phyloP scores from a whole-genome alignment of 2,797 vertebrate genomes.

The Orientallactaga sibirica region DNA sequence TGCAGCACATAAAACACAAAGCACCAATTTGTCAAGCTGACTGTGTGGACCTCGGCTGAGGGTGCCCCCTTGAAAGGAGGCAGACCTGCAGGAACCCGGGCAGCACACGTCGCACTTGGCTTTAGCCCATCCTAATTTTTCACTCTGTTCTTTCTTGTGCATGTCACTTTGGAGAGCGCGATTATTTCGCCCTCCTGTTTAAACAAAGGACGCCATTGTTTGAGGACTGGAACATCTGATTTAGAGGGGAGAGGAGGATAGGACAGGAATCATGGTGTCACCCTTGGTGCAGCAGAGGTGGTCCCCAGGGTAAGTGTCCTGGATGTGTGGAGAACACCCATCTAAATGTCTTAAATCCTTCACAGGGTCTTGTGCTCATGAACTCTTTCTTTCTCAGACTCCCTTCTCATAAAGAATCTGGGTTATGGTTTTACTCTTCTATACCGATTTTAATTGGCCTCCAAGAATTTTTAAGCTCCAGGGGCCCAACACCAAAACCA shows the following conservation, averaged over 20 bases:
- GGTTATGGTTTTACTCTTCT: not conserved
- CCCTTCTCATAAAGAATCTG: not conserved
- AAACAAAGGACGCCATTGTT: slow-evolving; percentile 76
- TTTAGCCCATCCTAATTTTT: slow-evolving; percentile 54
- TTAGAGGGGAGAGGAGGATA: not conserved
- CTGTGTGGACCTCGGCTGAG: slow-evolving; percentile 1
- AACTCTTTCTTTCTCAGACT: not conserved
- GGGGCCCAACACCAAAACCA: not conserved
- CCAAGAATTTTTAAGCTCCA: slow-evolving; percentile 41
- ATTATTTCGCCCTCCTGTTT: slow-evolving; percentile 50
- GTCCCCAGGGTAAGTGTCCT: not conserved
- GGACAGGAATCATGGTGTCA: not conserved
- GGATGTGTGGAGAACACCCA: not conserved
- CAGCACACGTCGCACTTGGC: not conserved
- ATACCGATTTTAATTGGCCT: slow-evolving; percentile 25
- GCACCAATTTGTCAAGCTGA: slow-evolving; percentile 24
- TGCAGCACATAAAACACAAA: not conserved
- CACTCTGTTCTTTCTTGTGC: slow-evolving; percentile 44
- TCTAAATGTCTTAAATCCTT: not conserved
- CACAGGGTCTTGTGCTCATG: not conserved
- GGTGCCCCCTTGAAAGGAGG: not conserved
- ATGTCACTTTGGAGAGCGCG: slow-evolving; percentile 65
- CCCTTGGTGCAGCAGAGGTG: not conserved
- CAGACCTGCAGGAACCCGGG: not conserved
- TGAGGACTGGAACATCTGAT: not conserved